These are phyloP conservation scores for Eleutherodactylus coqui DNA, from an alignment of 2,797 vertebrate genomes.

Conservation along the genomic window DNA sequence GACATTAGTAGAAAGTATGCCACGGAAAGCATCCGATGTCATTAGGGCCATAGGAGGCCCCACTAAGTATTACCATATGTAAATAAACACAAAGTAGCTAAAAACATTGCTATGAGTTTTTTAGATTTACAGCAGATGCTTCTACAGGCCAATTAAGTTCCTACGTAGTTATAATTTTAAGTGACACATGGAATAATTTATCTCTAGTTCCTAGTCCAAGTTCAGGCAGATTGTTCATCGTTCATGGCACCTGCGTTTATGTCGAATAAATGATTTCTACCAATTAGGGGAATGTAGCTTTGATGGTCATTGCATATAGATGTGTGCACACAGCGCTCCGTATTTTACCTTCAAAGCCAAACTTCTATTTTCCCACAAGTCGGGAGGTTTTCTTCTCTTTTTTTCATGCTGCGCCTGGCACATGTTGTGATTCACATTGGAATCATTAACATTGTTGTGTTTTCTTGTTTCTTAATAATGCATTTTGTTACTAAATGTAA, in stretches of 20 bases:
- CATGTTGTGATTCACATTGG: constrained; percentile 27
- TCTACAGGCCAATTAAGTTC: constrained; percentile 16
- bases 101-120: background rate
- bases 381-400: background rate
- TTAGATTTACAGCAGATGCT: constrained; percentile 1
- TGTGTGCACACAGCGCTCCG: background rate
- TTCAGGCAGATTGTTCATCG: constrained; percentile 8
- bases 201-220: constrained; percentile 17
- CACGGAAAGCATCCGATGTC: too few relatives aligned
- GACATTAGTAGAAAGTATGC: too few relatives aligned
- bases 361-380: constrained; percentile 26
- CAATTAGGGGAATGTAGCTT: constrained; percentile 20
- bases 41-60: too few relatives aligned
- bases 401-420: constrained; percentile 26
- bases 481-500: background rate
- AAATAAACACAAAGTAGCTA: background rate
- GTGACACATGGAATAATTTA: constrained; percentile 23
- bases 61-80: too few relatives aligned
- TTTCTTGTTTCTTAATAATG: constrained; percentile 18
- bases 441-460: constrained; percentile 22
- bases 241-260: background rate
- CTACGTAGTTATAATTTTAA: constrained; percentile 11
- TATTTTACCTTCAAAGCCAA: constrained; percentile 11
- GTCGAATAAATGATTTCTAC: constrained; percentile 5
- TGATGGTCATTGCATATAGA: background rate